Conservation (phyloP, 2,888 invertebrate genomes). For the Linnaemya tessellans region DNA sequence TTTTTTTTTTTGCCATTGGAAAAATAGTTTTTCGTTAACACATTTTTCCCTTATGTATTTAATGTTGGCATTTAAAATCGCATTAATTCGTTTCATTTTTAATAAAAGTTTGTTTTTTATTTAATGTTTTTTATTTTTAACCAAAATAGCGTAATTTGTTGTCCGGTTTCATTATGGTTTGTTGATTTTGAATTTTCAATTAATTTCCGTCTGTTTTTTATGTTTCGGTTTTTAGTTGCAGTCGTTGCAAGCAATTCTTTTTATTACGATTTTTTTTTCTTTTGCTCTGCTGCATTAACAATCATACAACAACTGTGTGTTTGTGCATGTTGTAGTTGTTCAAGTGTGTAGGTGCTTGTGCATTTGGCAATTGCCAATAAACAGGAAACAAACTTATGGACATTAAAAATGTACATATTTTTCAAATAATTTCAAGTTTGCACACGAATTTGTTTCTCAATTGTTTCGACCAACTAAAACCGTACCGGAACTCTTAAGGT, state of each 20-base stretch:
- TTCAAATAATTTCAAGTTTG: background rate
- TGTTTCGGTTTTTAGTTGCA: conserved; percentile 32
- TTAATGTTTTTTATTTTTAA: conserved; percentile 41
- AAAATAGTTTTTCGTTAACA: background rate
- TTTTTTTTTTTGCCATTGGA: background rate
- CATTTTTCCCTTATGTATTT: background rate
- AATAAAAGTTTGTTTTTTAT: conserved; percentile 8
- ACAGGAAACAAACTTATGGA: conserved; percentile 35
- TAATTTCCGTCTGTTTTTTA: conserved; percentile 66
- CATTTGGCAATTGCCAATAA: conserved; percentile 4
- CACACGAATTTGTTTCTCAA: background rate
- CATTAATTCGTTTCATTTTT: conserved; percentile 55
- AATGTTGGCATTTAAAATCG: conserved; percentile 59
- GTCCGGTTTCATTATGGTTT: conserved; percentile 68
- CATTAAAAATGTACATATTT: conserved; percentile 15
- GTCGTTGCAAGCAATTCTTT: background rate
- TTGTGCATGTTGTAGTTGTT: background rate
- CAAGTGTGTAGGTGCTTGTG: background rate
- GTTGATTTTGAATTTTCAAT: conserved; percentile 69
- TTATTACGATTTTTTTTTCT: conserved; percentile 12
- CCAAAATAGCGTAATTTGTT: conserved; percentile 66
- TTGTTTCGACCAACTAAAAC: background rate
- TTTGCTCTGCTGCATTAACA: conserved; percentile 35
- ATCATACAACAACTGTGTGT: background rate
- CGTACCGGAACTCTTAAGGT: background rate